phyloP scores from a whole-genome alignment of 2,113 vertebrate genomes.

The Sclerurus mexicanus region DNA sequence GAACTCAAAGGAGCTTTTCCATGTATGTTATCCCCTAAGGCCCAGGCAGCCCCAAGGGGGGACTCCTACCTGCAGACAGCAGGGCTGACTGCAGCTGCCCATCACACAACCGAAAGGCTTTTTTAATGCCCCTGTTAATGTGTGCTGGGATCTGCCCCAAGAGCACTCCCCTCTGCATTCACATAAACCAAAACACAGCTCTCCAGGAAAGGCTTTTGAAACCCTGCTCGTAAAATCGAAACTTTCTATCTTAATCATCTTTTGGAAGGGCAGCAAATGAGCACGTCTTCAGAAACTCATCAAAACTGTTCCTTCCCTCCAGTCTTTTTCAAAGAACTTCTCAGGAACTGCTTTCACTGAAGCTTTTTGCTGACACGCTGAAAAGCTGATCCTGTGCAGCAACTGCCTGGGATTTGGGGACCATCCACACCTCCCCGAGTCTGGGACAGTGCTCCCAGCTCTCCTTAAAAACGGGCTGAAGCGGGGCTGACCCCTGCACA shows the following conservation, averaged over 20 bases:
- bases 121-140: not conserved
- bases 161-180: not conserved
- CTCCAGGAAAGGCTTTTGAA: not conserved
- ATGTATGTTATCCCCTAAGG: not conserved
- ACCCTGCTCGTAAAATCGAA: not conserved
- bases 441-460: not conserved
- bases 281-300: not conserved
- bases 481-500: not conserved
- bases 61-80: not conserved
- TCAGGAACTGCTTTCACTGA: not conserved
- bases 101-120: accelerated
- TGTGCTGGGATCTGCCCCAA: no score
- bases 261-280: not conserved
- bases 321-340: not conserved
- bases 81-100: not conserved
- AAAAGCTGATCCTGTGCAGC: not conserved
- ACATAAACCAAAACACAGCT: not conserved
- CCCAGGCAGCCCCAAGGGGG: accelerated
- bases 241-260: not conserved
- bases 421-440: accelerated
- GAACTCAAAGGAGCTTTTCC: not conserved
- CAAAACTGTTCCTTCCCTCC: not conserved
- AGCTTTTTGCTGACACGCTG: accelerated
- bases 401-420: no score
- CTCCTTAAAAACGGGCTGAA: not conserved